Conservation (phyloP, 2,113 vertebrate species). For the Alethe diademata region DNA sequence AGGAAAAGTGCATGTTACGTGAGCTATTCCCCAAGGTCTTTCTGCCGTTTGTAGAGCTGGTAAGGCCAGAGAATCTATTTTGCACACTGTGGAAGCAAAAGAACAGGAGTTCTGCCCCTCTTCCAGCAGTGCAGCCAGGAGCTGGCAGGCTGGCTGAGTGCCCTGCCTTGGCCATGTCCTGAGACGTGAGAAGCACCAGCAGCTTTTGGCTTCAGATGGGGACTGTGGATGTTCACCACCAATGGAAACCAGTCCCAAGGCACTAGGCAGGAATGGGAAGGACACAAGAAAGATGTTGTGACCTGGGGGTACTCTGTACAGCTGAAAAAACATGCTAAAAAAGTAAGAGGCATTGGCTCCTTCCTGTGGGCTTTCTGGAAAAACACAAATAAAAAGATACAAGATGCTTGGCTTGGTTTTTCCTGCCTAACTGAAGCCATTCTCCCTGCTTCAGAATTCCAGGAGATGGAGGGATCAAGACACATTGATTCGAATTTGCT, state of each 20-base stretch:
- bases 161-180: background rate
- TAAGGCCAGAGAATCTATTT: background rate
- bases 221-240: constrained; percentile 2
- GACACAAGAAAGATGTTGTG: background rate
- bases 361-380: background rate
- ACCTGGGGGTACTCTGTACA: background rate
- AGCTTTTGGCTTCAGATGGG: background rate
- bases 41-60: background rate
- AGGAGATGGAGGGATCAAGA: background rate
- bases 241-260: constrained; percentile 40
- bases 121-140: background rate
- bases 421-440: background rate
- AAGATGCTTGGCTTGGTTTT: background rate
- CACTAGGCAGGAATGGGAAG: constrained; percentile 36
- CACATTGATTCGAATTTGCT: background rate
- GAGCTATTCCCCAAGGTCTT: background rate
- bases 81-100: background rate
- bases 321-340: background rate
- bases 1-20: background rate
- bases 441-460: background rate
- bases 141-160: background rate
- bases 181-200: background rate
- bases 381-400: background rate
- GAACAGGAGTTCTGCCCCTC: background rate
- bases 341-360: background rate